Evolutionary conservation across 2,113 vertebrate species (phyloP).

Genomic region (Engystomops pustulosus): DNA sequence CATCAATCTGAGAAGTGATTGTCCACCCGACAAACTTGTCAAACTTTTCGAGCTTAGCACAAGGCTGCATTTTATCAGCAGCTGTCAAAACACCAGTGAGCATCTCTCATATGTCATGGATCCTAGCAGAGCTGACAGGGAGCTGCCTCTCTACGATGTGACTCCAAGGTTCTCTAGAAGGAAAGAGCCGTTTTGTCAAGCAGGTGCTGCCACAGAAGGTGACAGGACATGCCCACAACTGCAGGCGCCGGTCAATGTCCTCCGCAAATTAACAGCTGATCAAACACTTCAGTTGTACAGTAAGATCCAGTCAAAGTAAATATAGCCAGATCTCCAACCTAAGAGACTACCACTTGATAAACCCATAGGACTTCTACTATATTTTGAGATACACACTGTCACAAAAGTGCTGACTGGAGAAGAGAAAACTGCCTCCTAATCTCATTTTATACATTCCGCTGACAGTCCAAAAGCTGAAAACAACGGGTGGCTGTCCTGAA

Average conservation of each 20-base stretch:
- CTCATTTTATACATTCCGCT: constrained; percentile 4
- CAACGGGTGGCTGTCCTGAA: too few relatives aligned
- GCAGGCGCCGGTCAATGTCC: background rate
- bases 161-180: background rate
- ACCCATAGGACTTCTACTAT: background rate
- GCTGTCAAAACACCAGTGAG: background rate
- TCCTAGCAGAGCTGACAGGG: background rate
- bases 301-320: background rate
- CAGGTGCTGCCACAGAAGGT: background rate
- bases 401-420: background rate
- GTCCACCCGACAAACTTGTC: background rate
- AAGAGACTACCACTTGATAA: background rate
- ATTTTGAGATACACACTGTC: background rate
- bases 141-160: background rate
- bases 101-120: background rate
- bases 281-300: constrained; percentile 30
- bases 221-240: background rate
- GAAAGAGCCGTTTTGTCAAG: background rate
- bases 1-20: background rate
- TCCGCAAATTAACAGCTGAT: constrained; percentile 43
- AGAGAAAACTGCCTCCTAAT: background rate
- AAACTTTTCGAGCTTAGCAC: background rate
- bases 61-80: background rate
- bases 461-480: background rate
- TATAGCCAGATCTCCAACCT: background rate